These are phyloP conservation scores for Paraescarpia echinospica DNA, from an alignment of 1,140 invertebrate species.

Conservation along the genomic window DNA sequence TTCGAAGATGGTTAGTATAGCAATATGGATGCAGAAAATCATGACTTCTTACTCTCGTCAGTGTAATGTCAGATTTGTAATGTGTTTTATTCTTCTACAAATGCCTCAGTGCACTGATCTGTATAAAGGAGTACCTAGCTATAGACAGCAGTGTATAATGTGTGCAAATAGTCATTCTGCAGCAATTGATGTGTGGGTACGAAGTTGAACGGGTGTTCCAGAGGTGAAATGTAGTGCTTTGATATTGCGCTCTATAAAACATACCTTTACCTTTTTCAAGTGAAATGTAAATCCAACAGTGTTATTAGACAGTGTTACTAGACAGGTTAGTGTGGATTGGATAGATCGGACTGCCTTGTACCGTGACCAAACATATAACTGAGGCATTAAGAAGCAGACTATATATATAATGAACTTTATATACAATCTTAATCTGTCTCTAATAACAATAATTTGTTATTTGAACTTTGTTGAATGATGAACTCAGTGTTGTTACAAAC, in stretches of 20 bases:
- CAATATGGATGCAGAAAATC: background rate
- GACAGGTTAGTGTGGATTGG: background rate
- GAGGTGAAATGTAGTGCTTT: no score
- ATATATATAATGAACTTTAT: background rate
- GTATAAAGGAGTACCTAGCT: no score
- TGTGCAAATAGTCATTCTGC: no score
- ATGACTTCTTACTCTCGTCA: background rate
- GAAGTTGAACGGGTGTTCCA: no score
- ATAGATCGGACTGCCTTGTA: background rate
- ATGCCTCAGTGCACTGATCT: no score
- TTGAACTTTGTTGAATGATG: background rate
- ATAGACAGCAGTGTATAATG: no score
- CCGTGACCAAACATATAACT: background rate
- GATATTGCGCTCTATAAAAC: no score
- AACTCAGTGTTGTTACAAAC: background rate
- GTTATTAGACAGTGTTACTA: background rate
- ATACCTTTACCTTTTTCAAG: background rate
- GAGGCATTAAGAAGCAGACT: background rate
- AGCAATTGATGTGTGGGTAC: no score
- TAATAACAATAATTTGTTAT: background rate
- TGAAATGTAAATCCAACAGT: background rate
- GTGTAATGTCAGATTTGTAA: background rate
- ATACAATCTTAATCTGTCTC: background rate
- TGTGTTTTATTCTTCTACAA: background rate
- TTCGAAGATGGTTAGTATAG: constrained; percentile 57